A percentile compares a stretch with the other conserved stretches of the same genome.
These are phyloP conservation scores for Gnathonemus echidnorhynchus DNA, from an alignment of 2,113 vertebrate species.

Conservation along the genomic window DNA sequence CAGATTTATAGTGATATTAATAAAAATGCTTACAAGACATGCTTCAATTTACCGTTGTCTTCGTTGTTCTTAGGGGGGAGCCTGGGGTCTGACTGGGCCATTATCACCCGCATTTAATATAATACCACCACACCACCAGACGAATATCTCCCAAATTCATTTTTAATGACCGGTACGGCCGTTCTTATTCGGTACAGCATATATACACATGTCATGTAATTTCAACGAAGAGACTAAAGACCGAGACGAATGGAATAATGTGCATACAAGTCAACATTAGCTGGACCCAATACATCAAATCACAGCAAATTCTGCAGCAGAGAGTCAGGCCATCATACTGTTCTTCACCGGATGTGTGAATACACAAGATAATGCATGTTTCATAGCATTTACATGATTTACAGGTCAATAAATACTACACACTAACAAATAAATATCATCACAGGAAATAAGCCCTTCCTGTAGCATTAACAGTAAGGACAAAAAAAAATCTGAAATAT, in stretches of 20 bases:
- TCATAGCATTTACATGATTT: background rate
- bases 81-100: background rate
- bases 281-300: background rate
- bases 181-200: background rate
- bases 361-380: background rate
- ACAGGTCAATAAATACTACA: constrained; percentile 5
- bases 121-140: background rate
- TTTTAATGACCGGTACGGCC: constrained; percentile 1
- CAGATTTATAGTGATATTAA: background rate
- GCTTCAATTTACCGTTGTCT: background rate
- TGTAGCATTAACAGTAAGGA: background rate
- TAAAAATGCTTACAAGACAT: background rate
- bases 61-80: background rate
- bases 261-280: background rate
- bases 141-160: background rate
- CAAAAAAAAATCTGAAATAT: background rate
- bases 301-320: background rate
- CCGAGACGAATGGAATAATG: background rate
- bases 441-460: background rate
- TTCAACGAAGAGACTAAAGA: background rate
- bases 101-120: background rate
- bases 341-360: background rate
- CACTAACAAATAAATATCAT: background rate
- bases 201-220: background rate
- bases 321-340: background rate